Evolutionary conservation across 2,888 invertebrate genomes (phyloP).

Genomic region (Drosophila paracracens): DNA sequence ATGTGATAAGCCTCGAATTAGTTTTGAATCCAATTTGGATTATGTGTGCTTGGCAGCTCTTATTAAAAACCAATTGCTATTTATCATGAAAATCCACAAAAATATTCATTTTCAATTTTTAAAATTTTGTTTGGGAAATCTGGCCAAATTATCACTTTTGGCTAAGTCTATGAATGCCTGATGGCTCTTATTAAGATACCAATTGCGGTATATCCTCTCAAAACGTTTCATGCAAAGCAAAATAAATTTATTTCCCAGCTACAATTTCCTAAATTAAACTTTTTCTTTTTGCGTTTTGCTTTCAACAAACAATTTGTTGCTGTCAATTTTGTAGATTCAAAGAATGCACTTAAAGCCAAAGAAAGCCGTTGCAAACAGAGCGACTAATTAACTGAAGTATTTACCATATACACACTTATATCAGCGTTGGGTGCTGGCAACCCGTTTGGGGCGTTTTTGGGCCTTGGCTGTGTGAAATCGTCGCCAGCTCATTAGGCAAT

Average conservation of each 20-base stretch:
- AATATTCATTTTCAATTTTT: not conserved
- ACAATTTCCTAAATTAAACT: not conserved
- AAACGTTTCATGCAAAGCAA: not conserved
- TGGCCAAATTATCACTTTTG: not conserved
- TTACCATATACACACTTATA: conserved; percentile 8
- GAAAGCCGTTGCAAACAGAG: conserved; percentile 27
- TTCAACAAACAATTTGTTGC: conserved; percentile 26
- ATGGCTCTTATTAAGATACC: not conserved
- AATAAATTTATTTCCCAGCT: not conserved
- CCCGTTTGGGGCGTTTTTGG: conserved; percentile 41
- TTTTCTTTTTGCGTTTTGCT: conserved; percentile 13
- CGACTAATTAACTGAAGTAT: conserved; percentile 19
- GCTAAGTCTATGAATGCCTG: not conserved
- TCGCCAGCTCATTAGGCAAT: conserved; percentile 74
- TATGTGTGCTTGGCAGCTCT: not conserved
- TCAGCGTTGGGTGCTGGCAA: conserved; percentile 19
- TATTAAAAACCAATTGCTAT: not conserved
- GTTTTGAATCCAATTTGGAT: not conserved
- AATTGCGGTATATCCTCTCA: not conserved
- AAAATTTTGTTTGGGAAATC: not conserved
- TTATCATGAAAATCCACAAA: not conserved
- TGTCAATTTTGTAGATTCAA: conserved; percentile 19
- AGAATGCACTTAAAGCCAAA: conserved; percentile 78
- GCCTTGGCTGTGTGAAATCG: conserved; percentile 61
- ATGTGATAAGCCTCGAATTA: not conserved